phyloP scores from a whole-genome alignment of 2,797 vertebrate genomes.

The Darevskia nairensis region DNA sequence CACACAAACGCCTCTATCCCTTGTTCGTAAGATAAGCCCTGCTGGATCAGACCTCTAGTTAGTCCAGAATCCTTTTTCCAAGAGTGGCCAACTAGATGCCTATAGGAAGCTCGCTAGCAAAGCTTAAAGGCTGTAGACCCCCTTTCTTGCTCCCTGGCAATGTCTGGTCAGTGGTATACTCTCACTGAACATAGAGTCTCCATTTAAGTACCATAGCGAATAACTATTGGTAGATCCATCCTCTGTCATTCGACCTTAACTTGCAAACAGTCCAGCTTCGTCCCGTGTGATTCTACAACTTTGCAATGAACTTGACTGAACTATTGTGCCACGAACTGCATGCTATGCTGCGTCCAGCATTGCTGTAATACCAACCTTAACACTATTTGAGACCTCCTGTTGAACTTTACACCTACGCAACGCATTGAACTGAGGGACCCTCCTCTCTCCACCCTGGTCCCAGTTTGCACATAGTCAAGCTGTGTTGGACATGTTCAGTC shows the following conservation, averaged over 20 bases:
- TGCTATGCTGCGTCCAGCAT: not conserved
- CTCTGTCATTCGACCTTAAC: too few species aligned
- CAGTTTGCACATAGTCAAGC: not conserved
- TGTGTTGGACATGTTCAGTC: conserved; percentile 24
- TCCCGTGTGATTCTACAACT: not conserved
- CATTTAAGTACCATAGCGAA: not conserved
- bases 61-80: not conserved
- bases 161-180: not conserved
- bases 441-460: not conserved
- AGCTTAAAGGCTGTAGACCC: not conserved
- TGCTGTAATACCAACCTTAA: not conserved
- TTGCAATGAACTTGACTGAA: not conserved
- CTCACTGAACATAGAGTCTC: not conserved
- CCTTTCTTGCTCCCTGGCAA: not conserved
- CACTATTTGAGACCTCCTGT: too few species aligned
- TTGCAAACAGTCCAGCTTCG: not conserved
- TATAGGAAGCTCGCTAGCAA: not conserved
- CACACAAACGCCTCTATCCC: not conserved
- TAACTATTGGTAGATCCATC: not conserved
- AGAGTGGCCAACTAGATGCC: not conserved
- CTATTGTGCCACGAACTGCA: too few species aligned
- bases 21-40: not conserved
- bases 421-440: not conserved
- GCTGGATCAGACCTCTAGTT: not conserved
- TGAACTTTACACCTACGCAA: not conserved